Percentiles rank a stretch among this genome's conserved stretches.
These are phyloP conservation scores for Crepidodera aurea DNA, from an alignment of 2,888 invertebrate species.

Conservation along the genomic window DNA sequence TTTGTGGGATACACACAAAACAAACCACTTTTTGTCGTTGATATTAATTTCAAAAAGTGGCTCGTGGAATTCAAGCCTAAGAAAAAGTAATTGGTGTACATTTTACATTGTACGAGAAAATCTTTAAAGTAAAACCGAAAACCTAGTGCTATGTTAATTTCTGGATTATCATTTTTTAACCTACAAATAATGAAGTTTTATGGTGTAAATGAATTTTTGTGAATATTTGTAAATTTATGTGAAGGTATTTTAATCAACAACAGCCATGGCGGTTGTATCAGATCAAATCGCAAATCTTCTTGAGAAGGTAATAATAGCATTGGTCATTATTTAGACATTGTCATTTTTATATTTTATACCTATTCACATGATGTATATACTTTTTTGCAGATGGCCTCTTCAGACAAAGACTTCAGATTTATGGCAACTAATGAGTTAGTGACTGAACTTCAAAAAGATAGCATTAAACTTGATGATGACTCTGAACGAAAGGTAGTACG, in stretches of 20 bases:
- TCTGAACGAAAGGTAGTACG: constrained; percentile 98
- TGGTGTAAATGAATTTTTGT: constrained; percentile 22
- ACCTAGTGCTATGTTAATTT: constrained; percentile 34
- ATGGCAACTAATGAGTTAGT: constrained; percentile 99
- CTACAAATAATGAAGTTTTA: constrained; percentile 33
- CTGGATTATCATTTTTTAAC: constrained; percentile 25
- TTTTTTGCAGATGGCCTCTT: constrained; percentile 85
- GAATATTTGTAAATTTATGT: constrained; percentile 22
- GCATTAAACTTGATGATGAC: constrained; percentile 98
- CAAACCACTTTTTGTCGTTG: too few species aligned
- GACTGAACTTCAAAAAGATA: constrained; percentile 98
- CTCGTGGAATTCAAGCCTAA: too few species aligned
- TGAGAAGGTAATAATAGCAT: constrained; percentile 78
- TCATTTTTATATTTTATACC: constrained; percentile 4
- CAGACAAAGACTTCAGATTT: constrained; percentile 98
- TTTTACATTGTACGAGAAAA: not conserved
- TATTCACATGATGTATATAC: constrained; percentile 1
- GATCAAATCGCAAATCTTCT: constrained; percentile 97
- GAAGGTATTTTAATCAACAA: too few species aligned
- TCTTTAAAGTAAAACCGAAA: constrained; percentile 17
- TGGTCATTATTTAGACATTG: constrained; percentile 8
- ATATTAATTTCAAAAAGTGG: too few species aligned
- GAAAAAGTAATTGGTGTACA: constrained; percentile 4
- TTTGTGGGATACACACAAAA: too few species aligned
- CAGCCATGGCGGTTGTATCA: constrained; percentile 76